Conservation (phyloP, 2,797 vertebrate genomes). For the Prunella strophiata region DNA sequence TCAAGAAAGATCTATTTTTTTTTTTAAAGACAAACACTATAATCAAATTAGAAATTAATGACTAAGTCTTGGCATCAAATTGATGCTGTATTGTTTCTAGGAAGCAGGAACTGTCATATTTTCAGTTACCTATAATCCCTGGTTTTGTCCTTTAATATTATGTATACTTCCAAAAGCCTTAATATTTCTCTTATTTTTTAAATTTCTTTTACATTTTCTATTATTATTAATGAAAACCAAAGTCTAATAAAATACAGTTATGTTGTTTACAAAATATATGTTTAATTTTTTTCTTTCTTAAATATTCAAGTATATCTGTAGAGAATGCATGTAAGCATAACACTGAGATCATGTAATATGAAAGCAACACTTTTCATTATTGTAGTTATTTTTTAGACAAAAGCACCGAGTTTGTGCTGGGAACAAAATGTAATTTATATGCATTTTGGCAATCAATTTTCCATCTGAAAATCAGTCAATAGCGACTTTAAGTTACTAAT, state of each 20-base stretch:
- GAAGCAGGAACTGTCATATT: background rate
- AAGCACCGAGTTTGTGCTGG: background rate
- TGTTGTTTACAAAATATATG: background rate
- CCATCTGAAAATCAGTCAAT: background rate
- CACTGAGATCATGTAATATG: background rate
- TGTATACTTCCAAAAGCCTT: background rate
- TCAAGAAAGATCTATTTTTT: accelerated
- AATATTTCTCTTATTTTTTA: background rate
- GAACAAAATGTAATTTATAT: background rate
- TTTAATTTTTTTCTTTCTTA: background rate
- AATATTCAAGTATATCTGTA: background rate
- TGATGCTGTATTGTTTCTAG: background rate
- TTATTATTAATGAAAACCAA: background rate
- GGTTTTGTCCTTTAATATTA: background rate
- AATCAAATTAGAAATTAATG: background rate
- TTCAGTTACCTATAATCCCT: background rate
- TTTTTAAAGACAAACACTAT: background rate
- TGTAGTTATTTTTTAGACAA: background rate
- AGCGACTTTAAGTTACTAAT: background rate
- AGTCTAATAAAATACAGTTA: background rate
- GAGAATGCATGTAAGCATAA: background rate
- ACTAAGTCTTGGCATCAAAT: background rate
- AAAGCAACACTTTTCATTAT: background rate
- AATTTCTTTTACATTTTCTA: background rate
- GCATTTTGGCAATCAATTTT: background rate